A percentile compares a stretch with the other conserved stretches of the same genome.
These are phyloP conservation scores for Muricea muricata DNA, from an alignment of 92 coral and sea anemone species.

Conservation along the genomic window DNA sequence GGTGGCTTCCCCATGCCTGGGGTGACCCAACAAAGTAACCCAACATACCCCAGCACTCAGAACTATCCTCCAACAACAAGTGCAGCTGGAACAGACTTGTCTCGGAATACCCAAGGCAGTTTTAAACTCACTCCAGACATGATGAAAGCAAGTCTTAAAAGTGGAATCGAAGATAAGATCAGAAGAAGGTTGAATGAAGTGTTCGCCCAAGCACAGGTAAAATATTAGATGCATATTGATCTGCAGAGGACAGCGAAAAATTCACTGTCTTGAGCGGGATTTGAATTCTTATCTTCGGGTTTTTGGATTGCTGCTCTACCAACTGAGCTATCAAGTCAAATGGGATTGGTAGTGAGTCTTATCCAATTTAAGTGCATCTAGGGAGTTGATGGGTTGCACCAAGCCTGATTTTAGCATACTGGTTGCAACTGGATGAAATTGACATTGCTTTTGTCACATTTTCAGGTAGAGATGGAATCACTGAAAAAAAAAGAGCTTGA, in stretches of 20 bases:
- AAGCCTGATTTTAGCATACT: too few species aligned
- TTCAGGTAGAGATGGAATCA: slow-evolving; percentile 78
- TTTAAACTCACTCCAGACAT: slow-evolving; percentile 73
- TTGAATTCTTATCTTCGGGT: too few species aligned
- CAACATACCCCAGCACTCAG: slow-evolving; percentile 26
- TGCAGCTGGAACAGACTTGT: slow-evolving; percentile 19
- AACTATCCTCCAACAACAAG: slow-evolving; percentile 66
- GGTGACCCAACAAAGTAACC: background rate
- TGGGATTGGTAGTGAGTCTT: too few species aligned
- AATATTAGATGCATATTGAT: too few species aligned
- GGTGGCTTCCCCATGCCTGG: slow-evolving; percentile 36
- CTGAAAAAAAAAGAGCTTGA: slow-evolving; percentile 78
- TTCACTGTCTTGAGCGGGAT: too few species aligned
- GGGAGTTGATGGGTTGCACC: too few species aligned
- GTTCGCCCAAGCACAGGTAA: slow-evolving; percentile 93
- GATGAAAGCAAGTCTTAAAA: slow-evolving; percentile 76
- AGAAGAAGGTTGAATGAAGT: slow-evolving; percentile 80
- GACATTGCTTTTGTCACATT: background rate
- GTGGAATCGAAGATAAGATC: slow-evolving; percentile 88
- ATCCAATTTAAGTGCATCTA: too few species aligned
- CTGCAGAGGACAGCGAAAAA: too few species aligned
- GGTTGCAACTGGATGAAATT: too few species aligned
- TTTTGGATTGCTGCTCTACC: too few species aligned
- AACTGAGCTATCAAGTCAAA: too few species aligned
- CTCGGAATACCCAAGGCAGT: slow-evolving; percentile 52